phyloP scores from a whole-genome alignment of 2,888 invertebrate genomes.

The Koerneria pararmatus region DNA sequence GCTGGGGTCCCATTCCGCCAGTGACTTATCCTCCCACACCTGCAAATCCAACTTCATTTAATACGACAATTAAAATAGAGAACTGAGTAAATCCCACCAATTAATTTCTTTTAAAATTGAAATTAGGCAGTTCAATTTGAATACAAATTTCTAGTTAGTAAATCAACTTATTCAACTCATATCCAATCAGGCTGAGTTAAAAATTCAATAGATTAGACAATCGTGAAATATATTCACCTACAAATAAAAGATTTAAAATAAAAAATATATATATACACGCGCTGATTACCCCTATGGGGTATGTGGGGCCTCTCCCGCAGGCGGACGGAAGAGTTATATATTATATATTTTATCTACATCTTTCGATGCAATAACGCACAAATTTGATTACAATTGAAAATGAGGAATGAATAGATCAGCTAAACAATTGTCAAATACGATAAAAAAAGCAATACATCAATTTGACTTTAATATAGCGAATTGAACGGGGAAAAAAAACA shows the following conservation, averaged over 20 bases:
- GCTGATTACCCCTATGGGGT: no score
- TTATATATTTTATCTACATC: no score
- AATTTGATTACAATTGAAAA: no score
- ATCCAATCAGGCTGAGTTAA: background rate
- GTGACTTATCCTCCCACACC: slow-evolving; percentile 89
- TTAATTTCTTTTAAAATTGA: background rate
- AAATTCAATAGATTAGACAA: slow-evolving; percentile 8
- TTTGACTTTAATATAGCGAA: no score
- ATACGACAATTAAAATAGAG: background rate
- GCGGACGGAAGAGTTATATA: no score
- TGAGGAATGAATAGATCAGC: no score
- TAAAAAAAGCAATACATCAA: no score
- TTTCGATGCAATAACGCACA: no score
- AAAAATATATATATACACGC: background rate
- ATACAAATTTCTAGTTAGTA: background rate
- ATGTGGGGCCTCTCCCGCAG: no score
- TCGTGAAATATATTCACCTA: background rate
- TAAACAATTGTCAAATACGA: no score
- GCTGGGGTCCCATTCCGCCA: slow-evolving; percentile 90
- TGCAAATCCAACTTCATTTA: slow-evolving; percentile 54
- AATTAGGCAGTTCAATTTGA: background rate
- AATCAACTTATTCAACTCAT: background rate
- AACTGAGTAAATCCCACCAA: background rate
- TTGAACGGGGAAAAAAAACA: no score
- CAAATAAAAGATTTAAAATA: background rate